These are phyloP conservation scores for Bombus superbus DNA, from an alignment of 1,140 invertebrate species.

Conservation along the genomic window DNA sequence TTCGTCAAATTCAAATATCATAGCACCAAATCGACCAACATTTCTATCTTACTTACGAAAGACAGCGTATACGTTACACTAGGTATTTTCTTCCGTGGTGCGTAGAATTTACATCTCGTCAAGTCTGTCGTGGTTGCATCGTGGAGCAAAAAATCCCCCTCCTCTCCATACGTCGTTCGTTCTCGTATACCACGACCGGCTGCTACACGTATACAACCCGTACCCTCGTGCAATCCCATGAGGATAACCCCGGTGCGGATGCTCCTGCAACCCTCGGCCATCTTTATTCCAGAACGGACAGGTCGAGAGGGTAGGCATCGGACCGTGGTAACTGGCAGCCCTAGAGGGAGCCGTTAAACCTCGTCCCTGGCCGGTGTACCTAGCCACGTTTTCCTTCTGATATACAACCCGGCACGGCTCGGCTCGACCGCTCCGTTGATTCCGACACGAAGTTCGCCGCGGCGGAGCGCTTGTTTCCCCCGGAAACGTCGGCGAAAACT, in stretches of 20 bases:
- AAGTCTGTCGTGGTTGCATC: constrained; percentile 31
- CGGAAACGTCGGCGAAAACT: constrained; percentile 59
- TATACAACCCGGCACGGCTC: constrained; percentile 75
- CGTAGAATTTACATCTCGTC: constrained; percentile 64
- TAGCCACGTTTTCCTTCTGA: constrained; percentile 72
- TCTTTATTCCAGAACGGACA: constrained; percentile 81
- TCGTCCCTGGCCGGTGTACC: constrained; percentile 68
- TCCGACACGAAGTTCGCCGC: constrained; percentile 67
- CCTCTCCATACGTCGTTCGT: background rate
- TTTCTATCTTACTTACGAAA: background rate
- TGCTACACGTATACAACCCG: constrained; percentile 3
- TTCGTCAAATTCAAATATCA: background rate
- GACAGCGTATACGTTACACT: background rate
- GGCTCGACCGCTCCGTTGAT: constrained; percentile 71
- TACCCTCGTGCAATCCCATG: constrained; percentile 66
- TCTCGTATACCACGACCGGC: constrained; percentile 19
- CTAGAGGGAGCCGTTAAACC: constrained; percentile 82
- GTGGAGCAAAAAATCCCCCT: constrained; percentile 24
- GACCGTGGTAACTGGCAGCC: constrained; percentile 82
- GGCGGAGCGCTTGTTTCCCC: constrained; percentile 57
- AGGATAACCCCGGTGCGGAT: constrained; percentile 70
- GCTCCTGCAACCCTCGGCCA: constrained; percentile 74
- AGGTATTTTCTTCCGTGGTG: constrained; percentile 45
- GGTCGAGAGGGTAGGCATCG: constrained; percentile 82
- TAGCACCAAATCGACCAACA: background rate